Base-by-base conservation (phyloP, 2,113 vertebrate genomes). In the Sisor rabdophorus region DNA sequence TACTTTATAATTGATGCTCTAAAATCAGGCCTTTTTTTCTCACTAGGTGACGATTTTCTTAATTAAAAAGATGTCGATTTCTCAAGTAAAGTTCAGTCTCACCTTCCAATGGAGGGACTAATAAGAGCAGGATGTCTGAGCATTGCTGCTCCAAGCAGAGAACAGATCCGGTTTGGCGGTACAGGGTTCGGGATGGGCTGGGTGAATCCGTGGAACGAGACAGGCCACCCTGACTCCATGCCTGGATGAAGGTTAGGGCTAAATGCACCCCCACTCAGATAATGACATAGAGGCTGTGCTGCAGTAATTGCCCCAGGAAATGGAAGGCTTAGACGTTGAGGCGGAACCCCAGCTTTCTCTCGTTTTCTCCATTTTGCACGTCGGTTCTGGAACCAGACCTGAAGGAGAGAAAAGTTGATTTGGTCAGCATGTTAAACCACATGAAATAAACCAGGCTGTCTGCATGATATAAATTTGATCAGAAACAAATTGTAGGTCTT, bases 301-400 rank as follows among this genome's bases (percentile, higher is more conserved):
- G 92, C 90, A 40, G 92, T 90, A 40, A 94, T 86, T 17, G 91
- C 91, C 80, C 93, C 92, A 0, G 93, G 89, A 82, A 94, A 94
- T 74, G 92, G 91, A 85, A 94, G 85, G 74, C 91, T 91, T 28
- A 91, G 91, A 30, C 90, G 90, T 71, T 93, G 92, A 71, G 89
- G 89, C 82, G 91, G 93, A 68, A 92, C 91, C 61, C 94, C 93
- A 24, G 92, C 93, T 85, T 95, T 95, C 85, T 95, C 94, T 82
- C 94, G 87, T 88, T 95, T 95, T 86, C 94, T 92, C 94, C 93
- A 95, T 85, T 95, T 95, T 78, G 94, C 94, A 85, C 94, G 90
- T 56, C 94, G 94, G 89, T 95, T 95, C 88, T 95, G 94, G 87
- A 95, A 94, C 94, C 94, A 95, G 72, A 95, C 94, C 94, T 95